Percentiles rank a stretch among this genome's conserved stretches.
These are phyloP conservation scores for Microplitis demolitor DNA, from an alignment of 1,140 invertebrate genomes.

Conservation along the genomic window DNA sequence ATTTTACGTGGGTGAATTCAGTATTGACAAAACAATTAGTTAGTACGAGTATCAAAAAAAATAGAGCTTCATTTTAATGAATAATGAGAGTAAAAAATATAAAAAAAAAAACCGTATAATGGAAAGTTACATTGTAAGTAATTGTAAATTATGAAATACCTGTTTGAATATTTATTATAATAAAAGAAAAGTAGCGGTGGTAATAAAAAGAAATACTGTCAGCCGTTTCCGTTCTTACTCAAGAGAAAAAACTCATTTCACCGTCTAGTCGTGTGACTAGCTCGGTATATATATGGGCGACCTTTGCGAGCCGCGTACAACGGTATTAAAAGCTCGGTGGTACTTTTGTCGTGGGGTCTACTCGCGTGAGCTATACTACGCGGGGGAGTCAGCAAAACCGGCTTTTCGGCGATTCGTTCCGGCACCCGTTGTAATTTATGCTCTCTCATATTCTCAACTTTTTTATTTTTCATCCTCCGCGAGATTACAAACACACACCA, in stretches of 20 bases:
- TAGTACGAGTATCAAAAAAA: too few species aligned
- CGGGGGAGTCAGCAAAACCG: slow-evolving; percentile 22
- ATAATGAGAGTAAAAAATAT: too few species aligned
- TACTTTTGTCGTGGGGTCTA: slow-evolving; percentile 2
- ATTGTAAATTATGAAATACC: neutral
- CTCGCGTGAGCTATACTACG: neutral
- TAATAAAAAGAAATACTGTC: slow-evolving; percentile 2
- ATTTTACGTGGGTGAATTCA: too few species aligned
- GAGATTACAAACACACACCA: neutral
- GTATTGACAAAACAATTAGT: too few species aligned
- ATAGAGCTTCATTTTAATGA: too few species aligned
- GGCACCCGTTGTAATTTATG: slow-evolving; percentile 21
- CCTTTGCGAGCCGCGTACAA: neutral
- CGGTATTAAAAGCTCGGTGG: slow-evolving; percentile 17
- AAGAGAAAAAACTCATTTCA: slow-evolving; percentile 13
- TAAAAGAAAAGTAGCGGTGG: neutral
- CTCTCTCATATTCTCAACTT: slow-evolving; percentile 18
- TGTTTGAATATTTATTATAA: neutral
- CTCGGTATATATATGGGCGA: neutral
- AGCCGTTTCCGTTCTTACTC: slow-evolving; percentile 7
- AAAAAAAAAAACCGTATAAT: too few species aligned
- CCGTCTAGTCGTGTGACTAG: neutral
- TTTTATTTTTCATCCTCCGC: neutral
- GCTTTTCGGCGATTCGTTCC: slow-evolving; percentile 25
- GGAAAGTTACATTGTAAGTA: neutral